Conservation (phyloP, 2,888 invertebrate species). For the Scaptomyza caliginosa region DNA sequence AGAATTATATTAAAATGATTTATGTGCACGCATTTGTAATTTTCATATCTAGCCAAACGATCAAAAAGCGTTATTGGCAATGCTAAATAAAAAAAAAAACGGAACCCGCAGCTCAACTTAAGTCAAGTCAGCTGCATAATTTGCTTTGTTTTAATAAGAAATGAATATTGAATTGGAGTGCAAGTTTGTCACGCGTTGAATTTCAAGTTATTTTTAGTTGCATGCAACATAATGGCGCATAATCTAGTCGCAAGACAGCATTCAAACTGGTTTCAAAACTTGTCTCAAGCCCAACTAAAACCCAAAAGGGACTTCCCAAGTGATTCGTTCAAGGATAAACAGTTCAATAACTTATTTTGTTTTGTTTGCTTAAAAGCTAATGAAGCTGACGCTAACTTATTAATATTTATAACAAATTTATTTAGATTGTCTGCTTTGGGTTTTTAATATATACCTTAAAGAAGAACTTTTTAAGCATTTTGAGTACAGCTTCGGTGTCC, state of each 20-base stretch:
- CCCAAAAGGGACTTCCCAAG: constrained; percentile 15
- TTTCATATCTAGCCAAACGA: constrained; percentile 25
- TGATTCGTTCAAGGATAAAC: constrained; percentile 46
- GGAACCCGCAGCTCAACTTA: constrained; percentile 23
- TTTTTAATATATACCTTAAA: constrained; percentile 83
- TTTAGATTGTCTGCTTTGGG: constrained; percentile 8
- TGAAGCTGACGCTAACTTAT: constrained; percentile 19
- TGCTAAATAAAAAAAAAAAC: constrained; percentile 22
- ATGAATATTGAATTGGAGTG: constrained; percentile 30
- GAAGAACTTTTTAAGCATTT: constrained; percentile 86
- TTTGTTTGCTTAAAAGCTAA: constrained; percentile 7
- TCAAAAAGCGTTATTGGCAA: constrained; percentile 23
- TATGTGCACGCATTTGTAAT: constrained; percentile 50
- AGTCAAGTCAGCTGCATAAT: constrained; percentile 19
- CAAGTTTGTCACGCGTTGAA: constrained; percentile 13
- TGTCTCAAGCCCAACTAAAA: background rate
- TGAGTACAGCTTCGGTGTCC: constrained; percentile 86
- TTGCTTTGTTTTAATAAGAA: constrained; percentile 14
- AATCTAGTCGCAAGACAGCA: constrained; percentile 15
- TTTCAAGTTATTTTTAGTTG: background rate
- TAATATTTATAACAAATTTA: constrained; percentile 21
- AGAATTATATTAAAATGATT: constrained; percentile 50
- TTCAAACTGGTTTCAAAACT: constrained; percentile 30
- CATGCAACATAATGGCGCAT: constrained; percentile 3
- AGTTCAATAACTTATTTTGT: constrained; percentile 21